Percentiles rank a stretch among this genome's conserved stretches.
Conservation (phyloP, 1,140 invertebrate genomes). For the Drosophila dunni region DNA sequence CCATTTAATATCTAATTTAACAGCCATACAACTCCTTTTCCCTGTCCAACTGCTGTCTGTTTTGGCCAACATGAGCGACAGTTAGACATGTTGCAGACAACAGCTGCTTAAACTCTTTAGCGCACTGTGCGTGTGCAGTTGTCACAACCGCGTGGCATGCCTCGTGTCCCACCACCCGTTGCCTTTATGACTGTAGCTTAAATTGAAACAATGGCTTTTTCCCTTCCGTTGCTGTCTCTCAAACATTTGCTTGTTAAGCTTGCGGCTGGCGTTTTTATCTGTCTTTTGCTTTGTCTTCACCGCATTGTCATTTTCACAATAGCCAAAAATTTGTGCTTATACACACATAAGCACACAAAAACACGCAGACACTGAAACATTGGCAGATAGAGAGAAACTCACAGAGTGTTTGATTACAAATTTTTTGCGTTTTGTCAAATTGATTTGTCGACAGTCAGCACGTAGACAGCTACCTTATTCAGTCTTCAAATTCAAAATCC, state of each 20-base stretch:
- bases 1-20: no score
- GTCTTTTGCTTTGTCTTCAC: constrained; percentile 45
- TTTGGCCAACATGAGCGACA: constrained; percentile 44
- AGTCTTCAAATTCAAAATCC: background rate
- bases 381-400: background rate
- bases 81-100: constrained; percentile 59
- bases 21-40: background rate
- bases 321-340: constrained; percentile 56
- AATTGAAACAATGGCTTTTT: constrained; percentile 59
- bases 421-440: constrained; percentile 61
- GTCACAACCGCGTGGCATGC: constrained; percentile 5
- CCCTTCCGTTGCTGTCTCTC: background rate
- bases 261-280: constrained; percentile 77
- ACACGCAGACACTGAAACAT: constrained; percentile 2
- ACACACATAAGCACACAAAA: background rate
- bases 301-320: constrained; percentile 75
- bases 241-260: constrained; percentile 47
- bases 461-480: constrained; percentile 36
- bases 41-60: background rate
- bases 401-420: constrained; percentile 40
- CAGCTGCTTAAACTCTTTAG: constrained; percentile 67
- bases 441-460: constrained; percentile 69
- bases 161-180: background rate
- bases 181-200: constrained; percentile 39
- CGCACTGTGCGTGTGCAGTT: constrained; percentile 53